These are phyloP conservation scores for Drosophila kurseongensis DNA, from an alignment of 1,140 invertebrate species.

Conservation along the genomic window DNA sequence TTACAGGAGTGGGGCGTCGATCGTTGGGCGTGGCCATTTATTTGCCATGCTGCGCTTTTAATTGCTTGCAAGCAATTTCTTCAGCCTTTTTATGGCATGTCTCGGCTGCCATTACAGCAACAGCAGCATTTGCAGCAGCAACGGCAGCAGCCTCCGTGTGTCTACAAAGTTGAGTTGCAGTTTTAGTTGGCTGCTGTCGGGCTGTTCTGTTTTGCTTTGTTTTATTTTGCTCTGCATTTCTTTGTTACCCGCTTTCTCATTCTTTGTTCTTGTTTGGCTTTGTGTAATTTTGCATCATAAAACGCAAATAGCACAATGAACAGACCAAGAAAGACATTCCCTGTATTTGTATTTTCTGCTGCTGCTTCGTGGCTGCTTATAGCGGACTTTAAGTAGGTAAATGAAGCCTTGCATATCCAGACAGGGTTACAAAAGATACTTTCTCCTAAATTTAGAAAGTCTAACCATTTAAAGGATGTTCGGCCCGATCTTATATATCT, in stretches of 20 bases:
- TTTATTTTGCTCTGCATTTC: slow-evolving; percentile 40
- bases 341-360: slow-evolving; percentile 8
- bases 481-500: too few species aligned
- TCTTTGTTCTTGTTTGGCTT: slow-evolving; percentile 72
- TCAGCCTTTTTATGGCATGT: slow-evolving; percentile 68
- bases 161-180: slow-evolving; percentile 80
- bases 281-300: slow-evolving; percentile 64
- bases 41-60: slow-evolving; percentile 78
- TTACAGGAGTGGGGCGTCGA: slow-evolving; percentile 52
- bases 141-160: slow-evolving; percentile 49
- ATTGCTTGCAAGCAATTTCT: slow-evolving; percentile 70
- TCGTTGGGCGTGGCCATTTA: slow-evolving; percentile 69
- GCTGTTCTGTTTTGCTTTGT: slow-evolving; percentile 17
- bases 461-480: too few species aligned
- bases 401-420: slow-evolving; percentile 9
- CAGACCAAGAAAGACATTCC: slow-evolving; percentile 39
- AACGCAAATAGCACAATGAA: slow-evolving; percentile 49
- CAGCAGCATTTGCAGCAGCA: slow-evolving; percentile 4
- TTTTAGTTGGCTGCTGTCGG: slow-evolving; percentile 63
- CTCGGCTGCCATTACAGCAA: slow-evolving; percentile 29
- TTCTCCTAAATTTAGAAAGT: too few species aligned
- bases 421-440: too few species aligned
- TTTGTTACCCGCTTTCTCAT: slow-evolving; percentile 39
- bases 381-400: slow-evolving; percentile 37
- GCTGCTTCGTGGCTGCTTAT: slow-evolving; percentile 43